Conservation (phyloP, 2,113 vertebrate genomes). For the Mellivora capensis region DNA sequence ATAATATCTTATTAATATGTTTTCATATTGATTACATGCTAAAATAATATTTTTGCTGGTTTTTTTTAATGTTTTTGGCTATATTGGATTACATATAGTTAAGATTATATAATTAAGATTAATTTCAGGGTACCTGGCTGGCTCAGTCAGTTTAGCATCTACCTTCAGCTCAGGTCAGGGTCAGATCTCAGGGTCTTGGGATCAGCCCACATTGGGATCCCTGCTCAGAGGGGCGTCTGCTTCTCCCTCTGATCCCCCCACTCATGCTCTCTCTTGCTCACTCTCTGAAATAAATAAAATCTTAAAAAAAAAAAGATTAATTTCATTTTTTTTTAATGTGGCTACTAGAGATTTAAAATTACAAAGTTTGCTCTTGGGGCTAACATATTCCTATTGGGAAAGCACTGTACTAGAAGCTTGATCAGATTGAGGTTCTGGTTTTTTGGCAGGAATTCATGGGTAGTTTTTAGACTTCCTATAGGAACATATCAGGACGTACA, state of each 20-base stretch:
- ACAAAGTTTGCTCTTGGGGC: background rate
- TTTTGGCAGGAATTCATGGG: background rate
- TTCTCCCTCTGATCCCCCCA: background rate
- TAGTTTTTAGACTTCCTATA: slow-evolving; percentile 16
- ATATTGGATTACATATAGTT: background rate
- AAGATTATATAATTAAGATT: background rate
- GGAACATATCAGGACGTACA: background rate
- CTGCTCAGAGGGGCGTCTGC: background rate
- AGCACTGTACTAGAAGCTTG: background rate
- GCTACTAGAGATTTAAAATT: background rate
- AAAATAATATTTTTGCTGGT: background rate
- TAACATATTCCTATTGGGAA: background rate
- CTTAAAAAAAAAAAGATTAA: background rate
- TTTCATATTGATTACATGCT: background rate
- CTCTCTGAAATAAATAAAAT: background rate
- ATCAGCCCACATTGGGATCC: background rate
- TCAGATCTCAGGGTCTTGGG: background rate
- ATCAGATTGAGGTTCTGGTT: background rate
- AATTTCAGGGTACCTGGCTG: background rate
- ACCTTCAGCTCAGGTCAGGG: background rate
- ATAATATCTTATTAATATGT: background rate
- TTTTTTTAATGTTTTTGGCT: background rate
- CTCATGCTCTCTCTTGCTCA: background rate
- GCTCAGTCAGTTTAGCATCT: background rate
- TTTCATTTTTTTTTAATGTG: background rate